These are phyloP conservation scores for Cyanoderma ruficeps DNA, from an alignment of 2,113 vertebrate genomes.

Conservation along the genomic window DNA sequence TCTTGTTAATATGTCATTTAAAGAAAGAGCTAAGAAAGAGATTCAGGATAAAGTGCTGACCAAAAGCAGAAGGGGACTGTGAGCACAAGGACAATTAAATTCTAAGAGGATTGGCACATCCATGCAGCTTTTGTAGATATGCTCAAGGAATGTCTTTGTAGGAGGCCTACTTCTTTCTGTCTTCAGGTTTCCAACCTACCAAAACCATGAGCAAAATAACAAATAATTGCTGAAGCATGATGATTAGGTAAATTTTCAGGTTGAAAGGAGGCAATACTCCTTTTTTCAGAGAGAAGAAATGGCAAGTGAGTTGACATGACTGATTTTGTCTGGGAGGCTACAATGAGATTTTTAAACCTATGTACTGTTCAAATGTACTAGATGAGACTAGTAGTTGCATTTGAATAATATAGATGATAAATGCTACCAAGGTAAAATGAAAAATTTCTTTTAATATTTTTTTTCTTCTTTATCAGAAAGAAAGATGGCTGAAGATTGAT, in stretches of 20 bases:
- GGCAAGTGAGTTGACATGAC: not conserved
- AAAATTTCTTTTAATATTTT: not conserved
- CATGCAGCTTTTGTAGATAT: not conserved
- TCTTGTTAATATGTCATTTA: not conserved
- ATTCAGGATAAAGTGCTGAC: not conserved
- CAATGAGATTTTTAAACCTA: not conserved
- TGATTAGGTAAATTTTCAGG: not conserved
- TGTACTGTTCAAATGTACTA: not conserved
- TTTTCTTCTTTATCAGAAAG: not conserved
- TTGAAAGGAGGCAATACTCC: not conserved
- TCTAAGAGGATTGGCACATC: not conserved
- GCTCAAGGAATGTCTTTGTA: not conserved
- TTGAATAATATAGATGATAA: not conserved
- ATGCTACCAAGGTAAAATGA: fast-evolving
- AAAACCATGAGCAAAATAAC: not conserved
- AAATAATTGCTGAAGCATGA: not conserved
- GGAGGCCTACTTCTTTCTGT: not conserved
- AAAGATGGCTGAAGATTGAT: not conserved
- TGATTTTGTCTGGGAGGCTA: not conserved
- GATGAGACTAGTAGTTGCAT: not conserved
- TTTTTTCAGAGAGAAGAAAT: not conserved
- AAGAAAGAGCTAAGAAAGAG: not conserved
- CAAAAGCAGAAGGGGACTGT: not conserved
- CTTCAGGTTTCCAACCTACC: not conserved
- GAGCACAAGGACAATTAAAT: not conserved